phyloP scores from a whole-genome alignment of 2,797 vertebrate species.

The Semaprochilodus insignis region DNA sequence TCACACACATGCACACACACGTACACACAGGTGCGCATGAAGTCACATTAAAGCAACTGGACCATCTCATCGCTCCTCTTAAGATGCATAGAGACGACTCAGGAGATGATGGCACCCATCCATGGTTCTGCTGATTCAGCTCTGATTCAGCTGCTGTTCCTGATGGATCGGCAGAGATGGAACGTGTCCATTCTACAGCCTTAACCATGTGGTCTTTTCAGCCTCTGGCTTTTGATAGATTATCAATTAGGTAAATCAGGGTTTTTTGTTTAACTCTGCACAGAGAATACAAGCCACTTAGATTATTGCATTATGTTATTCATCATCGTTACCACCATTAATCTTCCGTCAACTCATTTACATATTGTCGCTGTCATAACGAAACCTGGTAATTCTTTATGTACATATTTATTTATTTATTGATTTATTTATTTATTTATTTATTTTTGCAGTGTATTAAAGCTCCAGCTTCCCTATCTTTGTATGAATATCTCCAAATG shows the following conservation, averaged over 20 bases:
- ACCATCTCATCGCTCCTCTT: constrained; percentile 80
- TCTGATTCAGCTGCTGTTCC: constrained; percentile 71
- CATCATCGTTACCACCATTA: neutral
- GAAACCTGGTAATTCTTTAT: neutral
- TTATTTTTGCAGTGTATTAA: neutral
- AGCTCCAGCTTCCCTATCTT: neutral
- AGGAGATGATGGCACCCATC: constrained; percentile 67
- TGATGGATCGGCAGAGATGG: constrained; percentile 71
- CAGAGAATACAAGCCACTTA: neutral
- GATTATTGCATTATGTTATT: constrained; percentile 2
- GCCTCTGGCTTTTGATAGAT: constrained; percentile 18
- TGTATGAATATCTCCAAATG: neutral
- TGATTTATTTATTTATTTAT: neutral
- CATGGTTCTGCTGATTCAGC: constrained; percentile 49
- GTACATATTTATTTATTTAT: neutral
- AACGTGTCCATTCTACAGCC: constrained; percentile 42
- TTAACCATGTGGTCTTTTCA: constrained; percentile 64
- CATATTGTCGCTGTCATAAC: neutral
- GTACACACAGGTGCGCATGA: constrained; percentile 12
- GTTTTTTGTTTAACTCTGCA: constrained; percentile 8
- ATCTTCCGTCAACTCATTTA: neutral
- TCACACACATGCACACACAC: constrained; percentile 4
- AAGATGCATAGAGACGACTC: constrained; percentile 73
- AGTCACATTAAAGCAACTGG: constrained; percentile 72
- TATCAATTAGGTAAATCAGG: constrained; percentile 45